phyloP scores from a whole-genome alignment of 2,113 vertebrate species.

The Salminus brasiliensis region DNA sequence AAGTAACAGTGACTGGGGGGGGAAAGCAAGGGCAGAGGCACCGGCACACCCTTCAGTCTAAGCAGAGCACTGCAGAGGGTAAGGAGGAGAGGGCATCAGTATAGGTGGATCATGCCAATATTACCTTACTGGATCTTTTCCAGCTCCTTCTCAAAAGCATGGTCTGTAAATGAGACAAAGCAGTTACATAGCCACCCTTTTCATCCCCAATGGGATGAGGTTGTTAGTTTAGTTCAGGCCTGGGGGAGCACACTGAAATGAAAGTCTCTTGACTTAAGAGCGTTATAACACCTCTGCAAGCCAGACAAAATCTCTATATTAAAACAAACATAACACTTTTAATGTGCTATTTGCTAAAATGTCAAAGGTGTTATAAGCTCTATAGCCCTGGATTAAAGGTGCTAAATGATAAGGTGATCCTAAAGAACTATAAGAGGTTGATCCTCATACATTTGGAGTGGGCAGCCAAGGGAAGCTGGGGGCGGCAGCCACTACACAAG shows the following conservation, averaged over 20 bases:
- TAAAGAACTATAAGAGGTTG: neutral
- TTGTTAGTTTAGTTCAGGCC: slow-evolving; percentile 35
- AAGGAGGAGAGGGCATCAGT: slow-evolving; percentile 54
- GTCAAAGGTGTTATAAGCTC: slow-evolving; percentile 28
- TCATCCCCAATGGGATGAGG: slow-evolving; percentile 58
- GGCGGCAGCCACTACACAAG: slow-evolving; percentile 49
- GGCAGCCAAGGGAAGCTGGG: slow-evolving; percentile 52
- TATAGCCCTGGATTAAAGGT: neutral
- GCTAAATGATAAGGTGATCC: slow-evolving; percentile 4
- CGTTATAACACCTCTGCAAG: neutral
- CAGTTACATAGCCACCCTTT: slow-evolving; percentile 83
- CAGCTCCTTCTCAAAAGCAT: slow-evolving; percentile 99
- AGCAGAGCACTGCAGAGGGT: slow-evolving; percentile 64
- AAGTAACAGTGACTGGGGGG: slow-evolving; percentile 43
- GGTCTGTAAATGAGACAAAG: slow-evolving; percentile 98
- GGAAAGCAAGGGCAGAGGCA: slow-evolving; percentile 44
- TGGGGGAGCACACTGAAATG: neutral
- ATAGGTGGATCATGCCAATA: slow-evolving; percentile 79
- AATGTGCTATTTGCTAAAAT: neutral
- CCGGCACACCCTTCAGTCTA: slow-evolving; percentile 45
- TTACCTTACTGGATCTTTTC: slow-evolving; percentile 99
- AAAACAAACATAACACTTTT: neutral
- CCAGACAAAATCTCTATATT: neutral
- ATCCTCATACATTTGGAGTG: slow-evolving; percentile 41
- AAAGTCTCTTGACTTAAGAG: neutral